phyloP scores from a whole-genome alignment of 2,113 vertebrate species.

The Pithys albifrons region DNA sequence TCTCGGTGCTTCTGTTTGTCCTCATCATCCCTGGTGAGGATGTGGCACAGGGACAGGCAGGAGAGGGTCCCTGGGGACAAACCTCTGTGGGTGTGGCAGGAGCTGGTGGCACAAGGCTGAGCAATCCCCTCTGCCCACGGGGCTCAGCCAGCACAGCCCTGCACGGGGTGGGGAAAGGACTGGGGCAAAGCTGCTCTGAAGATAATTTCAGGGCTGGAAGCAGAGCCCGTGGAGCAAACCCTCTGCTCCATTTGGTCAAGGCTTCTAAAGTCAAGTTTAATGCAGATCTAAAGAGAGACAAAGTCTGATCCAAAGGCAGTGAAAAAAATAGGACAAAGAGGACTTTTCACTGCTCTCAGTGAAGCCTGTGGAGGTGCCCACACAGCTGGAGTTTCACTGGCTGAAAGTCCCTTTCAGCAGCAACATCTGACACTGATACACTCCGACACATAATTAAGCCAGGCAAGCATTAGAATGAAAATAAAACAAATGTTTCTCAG shows the following conservation, averaged over 20 bases:
- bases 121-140: too few relatives aligned
- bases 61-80: neutral
- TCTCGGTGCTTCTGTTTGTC: neutral
- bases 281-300: neutral
- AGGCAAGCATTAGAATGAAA: neutral
- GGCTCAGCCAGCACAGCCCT: neutral
- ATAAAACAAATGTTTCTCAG: neutral
- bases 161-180: neutral
- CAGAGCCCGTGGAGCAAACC: neutral
- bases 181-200: neutral
- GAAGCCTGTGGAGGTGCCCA: neutral
- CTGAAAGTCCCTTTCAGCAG: neutral
- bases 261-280: neutral
- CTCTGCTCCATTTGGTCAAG: neutral
- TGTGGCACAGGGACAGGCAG: fast-evolving
- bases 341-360: neutral
- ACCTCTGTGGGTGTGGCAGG: neutral
- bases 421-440: neutral
- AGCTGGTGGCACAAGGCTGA: neutral
- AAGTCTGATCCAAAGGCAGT: neutral
- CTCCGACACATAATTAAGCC: neutral
- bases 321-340: neutral
- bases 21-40: neutral
- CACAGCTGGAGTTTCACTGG: neutral
- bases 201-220: neutral